Evolutionary conservation across 2,113 vertebrate genomes (phyloP).

Genomic region (Brachyhypopomus gauderio): DNA sequence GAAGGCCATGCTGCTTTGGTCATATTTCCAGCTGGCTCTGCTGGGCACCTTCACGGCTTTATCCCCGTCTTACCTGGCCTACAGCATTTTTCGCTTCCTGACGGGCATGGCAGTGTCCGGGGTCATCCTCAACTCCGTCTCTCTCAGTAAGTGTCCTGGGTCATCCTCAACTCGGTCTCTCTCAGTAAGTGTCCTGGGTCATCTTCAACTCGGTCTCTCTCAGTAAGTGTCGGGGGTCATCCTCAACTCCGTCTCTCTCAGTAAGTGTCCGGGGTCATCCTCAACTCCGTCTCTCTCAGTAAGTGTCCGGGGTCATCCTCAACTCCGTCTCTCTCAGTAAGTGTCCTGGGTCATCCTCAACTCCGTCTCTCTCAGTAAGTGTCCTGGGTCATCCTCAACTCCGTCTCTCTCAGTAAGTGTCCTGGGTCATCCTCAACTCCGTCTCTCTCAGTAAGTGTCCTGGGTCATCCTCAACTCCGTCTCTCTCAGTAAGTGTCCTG

Average conservation of each 20-base stretch:
- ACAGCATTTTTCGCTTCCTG: slow-evolving; percentile 82
- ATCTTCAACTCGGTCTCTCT: slow-evolving; percentile 84
- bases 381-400: too few relatives aligned
- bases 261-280: slow-evolving; percentile 64
- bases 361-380: too few relatives aligned
- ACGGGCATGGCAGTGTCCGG: slow-evolving; percentile 85
- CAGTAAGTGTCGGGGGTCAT: slow-evolving; percentile 81
- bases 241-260: slow-evolving; percentile 83
- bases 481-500: too few relatives aligned
- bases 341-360: too few relatives aligned
- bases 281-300: slow-evolving; percentile 62
- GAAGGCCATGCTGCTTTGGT: slow-evolving; percentile 79
- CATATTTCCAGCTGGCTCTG: slow-evolving; percentile 79
- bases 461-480: too few relatives aligned
- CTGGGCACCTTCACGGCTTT: slow-evolving; percentile 76
- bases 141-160: slow-evolving; percentile 78
- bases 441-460: too few relatives aligned
- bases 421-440: too few relatives aligned
- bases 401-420: too few relatives aligned
- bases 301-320: slow-evolving; percentile 44
- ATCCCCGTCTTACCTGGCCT: slow-evolving; percentile 73
- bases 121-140: slow-evolving; percentile 82
- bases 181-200: slow-evolving; percentile 82
- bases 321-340: too few relatives aligned
- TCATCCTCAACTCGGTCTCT: slow-evolving; percentile 83